Evolutionary conservation across 2,797 vertebrate species (phyloP).

Genomic region (Sarcophilus harrisii): DNA sequence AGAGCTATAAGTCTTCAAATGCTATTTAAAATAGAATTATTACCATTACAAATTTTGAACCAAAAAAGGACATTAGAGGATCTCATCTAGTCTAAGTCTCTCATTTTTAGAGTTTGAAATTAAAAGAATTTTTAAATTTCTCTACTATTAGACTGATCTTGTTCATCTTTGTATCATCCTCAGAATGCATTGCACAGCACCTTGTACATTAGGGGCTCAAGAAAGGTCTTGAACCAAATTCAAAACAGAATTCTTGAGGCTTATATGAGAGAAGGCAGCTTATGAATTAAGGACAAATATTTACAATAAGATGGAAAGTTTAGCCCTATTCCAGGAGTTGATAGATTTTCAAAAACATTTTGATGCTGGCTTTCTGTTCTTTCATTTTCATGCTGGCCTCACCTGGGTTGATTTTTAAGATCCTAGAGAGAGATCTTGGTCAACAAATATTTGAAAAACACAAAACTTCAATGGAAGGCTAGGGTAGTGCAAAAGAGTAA

Average conservation of each 20-base stretch:
- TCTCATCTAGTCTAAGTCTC: background rate
- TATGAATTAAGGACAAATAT: background rate
- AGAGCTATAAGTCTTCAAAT: background rate
- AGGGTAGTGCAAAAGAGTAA: background rate
- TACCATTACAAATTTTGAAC: background rate
- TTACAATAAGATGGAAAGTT: background rate
- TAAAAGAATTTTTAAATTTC: background rate
- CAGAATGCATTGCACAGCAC: background rate
- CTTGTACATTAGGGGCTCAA: background rate
- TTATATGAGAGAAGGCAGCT: background rate
- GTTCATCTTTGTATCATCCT: background rate
- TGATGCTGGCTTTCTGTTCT: background rate
- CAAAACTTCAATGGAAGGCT: constrained; percentile 18
- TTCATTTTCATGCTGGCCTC: background rate
- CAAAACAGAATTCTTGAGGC: background rate
- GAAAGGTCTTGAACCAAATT: background rate
- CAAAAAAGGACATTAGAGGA: background rate
- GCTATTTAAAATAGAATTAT: background rate
- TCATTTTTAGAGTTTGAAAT: background rate
- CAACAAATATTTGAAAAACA: constrained; percentile 53
- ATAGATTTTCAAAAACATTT: constrained; percentile 5
- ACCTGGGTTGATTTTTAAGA: constrained; percentile 27
- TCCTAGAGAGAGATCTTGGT: background rate
- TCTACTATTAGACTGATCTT: background rate
- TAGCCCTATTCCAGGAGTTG: background rate